These are phyloP conservation scores for Tanypteryx hageni DNA, from an alignment of 2,888 invertebrate species.

Conservation along the genomic window DNA sequence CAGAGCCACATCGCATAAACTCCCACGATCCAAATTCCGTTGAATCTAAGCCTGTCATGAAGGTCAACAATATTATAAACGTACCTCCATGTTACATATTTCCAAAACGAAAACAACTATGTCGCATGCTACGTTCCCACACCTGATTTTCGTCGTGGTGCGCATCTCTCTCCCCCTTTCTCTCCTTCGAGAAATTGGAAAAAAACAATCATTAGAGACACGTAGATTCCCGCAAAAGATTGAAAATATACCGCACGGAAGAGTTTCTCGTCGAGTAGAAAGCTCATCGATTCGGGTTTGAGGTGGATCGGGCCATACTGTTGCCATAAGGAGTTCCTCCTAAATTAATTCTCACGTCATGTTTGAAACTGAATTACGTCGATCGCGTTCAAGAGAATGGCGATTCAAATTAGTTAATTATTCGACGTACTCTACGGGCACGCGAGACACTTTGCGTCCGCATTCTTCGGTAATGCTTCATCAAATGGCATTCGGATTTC, in stretches of 20 bases:
- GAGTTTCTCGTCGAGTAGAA: too few relatives aligned
- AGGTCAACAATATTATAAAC: conserved; percentile 11
- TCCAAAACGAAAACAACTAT: too few relatives aligned
- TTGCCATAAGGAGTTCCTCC: not conserved
- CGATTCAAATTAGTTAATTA: not conserved
- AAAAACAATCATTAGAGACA: too few relatives aligned
- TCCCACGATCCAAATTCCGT: conserved; percentile 48
- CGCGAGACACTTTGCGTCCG: not conserved
- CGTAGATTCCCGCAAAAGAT: too few relatives aligned
- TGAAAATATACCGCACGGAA: too few relatives aligned
- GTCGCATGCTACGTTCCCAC: too few relatives aligned
- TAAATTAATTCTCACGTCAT: not conserved
- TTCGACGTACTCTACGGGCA: not conserved
- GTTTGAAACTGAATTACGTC: not conserved
- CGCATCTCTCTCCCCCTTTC: too few relatives aligned
- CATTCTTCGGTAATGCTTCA: not conserved
- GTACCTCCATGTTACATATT: not conserved
- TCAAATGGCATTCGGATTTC: too few relatives aligned
- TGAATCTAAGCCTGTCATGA: not conserved
- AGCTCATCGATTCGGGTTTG: not conserved
- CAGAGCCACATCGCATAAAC: conserved; percentile 22
- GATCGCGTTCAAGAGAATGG: not conserved
- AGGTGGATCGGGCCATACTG: not conserved
- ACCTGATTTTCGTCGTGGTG: too few relatives aligned
- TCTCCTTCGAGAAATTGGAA: too few relatives aligned